A percentile compares a stretch with the other conserved stretches of the same genome.
Conservation (phyloP, 1,140 invertebrate genomes). For the Meloidogyne exigua region DNA sequence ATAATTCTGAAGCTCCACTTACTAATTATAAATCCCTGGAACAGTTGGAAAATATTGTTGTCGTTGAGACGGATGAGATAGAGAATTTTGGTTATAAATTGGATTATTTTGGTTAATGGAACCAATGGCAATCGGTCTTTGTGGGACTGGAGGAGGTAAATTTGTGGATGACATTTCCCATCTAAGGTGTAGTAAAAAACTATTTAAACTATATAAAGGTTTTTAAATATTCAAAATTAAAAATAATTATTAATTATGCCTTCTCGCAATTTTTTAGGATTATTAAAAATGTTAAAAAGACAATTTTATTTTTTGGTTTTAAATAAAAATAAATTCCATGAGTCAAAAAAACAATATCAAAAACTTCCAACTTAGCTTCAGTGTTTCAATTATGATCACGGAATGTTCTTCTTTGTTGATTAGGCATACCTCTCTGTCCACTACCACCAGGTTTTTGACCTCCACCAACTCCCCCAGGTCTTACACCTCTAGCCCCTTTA, state of each 20-base stretch:
- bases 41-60: not conserved
- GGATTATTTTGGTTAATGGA: not conserved
- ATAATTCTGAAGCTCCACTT: not conserved
- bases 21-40: not conserved
- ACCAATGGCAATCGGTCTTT: not conserved
- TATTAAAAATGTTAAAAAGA: no score
- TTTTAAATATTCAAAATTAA: no score
- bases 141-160: not conserved
- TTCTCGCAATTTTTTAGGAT: no score
- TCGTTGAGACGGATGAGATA: not conserved
- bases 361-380: no score
- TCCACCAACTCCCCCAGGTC: constrained; percentile 37
- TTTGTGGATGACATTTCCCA: not conserved
- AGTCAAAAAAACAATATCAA: no score
- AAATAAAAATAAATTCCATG: no score
- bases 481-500: constrained; percentile 37
- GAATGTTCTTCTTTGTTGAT: not conserved
- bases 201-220: not conserved
- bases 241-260: not conserved
- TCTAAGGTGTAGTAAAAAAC: not conserved
- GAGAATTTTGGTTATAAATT: not conserved
- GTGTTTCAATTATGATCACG: no score
- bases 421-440: constrained; percentile 12
- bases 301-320: no score
- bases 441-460: constrained; percentile 24